Evolutionary conservation across 2,797 vertebrate genomes (phyloP), one percentile per base, ranked within the genome.

Genomic region (Chelidonichthys spinosus): DNA sequence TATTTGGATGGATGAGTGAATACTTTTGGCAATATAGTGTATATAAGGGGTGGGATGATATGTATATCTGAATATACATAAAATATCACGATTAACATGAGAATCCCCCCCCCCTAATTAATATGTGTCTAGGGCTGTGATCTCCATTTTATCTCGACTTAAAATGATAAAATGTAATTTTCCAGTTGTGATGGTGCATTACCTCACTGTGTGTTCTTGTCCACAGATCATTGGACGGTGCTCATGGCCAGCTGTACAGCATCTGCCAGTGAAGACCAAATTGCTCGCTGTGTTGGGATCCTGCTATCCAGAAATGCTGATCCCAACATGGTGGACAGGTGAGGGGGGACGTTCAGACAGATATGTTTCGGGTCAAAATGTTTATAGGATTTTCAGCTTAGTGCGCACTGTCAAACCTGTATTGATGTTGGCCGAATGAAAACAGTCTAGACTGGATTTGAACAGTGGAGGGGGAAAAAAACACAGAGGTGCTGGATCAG

Each of bases 221-320:
- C 65, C 81, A 40, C 87, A 99, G 97, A 96, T 91, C 88, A 95
- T 0, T 95, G 93, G 85, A 97, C 96, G 0, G 92, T 97, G 81
- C 94, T 99, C 83, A 99, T 99, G 97, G 95, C 95, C 82, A 94
- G 96, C 35, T 97, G 96, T 87, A 91, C 91, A 13, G 96, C 97
- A 0, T 85, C 73, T 75, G 93, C 91, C 69, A 85, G 91, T 25
- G 97, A 99, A 78, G 96, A 97, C 58, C 93, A 92, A 65, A 94
- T 97, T 39, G 79, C 93, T 80, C 95, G 91, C 85, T 97, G 97
- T 86, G 93, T 97, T 59, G 96, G 97, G 65, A 92, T 99, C n/a
- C 95, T 99, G 35, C 95, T 99, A 0, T 96, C 96, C 83, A 96
- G 97, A 89, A 97, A 97, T 58, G 96, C 95, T 63, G 95, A 98